Percentiles rank a stretch among this genome's conserved stretches.
These are phyloP conservation scores for Tachina grossa DNA, from an alignment of 2,888 invertebrate species.

Conservation along the genomic window DNA sequence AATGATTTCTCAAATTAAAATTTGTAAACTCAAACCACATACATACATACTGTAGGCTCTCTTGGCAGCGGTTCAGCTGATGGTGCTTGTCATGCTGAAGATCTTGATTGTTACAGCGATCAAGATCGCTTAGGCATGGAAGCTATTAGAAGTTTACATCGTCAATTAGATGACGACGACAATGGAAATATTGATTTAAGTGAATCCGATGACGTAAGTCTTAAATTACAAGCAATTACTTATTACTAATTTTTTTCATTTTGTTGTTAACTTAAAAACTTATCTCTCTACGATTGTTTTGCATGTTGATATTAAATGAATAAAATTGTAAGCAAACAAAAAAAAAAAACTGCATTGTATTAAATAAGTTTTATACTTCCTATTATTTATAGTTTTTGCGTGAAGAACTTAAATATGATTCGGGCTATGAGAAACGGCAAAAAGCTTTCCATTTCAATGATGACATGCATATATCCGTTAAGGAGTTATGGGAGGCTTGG, in stretches of 20 bases:
- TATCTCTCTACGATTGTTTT: slow-evolving; percentile 27
- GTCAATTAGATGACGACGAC: slow-evolving; percentile 98
- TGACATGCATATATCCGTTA: slow-evolving; percentile 98
- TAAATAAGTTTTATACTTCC: slow-evolving; percentile 39
- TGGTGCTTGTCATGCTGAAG: slow-evolving; percentile 84
- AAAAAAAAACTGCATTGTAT: not conserved
- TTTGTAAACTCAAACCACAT: too few species aligned
- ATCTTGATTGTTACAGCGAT: slow-evolving; percentile 88
- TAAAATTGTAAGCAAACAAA: not conserved
- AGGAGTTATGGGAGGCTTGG: slow-evolving; percentile 99
- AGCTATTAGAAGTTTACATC: slow-evolving; percentile 95
- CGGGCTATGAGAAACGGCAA: slow-evolving; percentile 95
- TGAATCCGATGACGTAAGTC: slow-evolving; percentile 97
- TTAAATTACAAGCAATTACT: not conserved
- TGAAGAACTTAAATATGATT: slow-evolving; percentile 97
- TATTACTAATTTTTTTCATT: slow-evolving; percentile 27
- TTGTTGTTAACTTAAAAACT: slow-evolving; percentile 1
- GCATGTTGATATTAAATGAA: slow-evolving; percentile 26
- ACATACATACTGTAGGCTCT: slow-evolving; percentile 75
- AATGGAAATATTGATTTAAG: slow-evolving; percentile 98
- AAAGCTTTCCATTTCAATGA: slow-evolving; percentile 98
- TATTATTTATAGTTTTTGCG: slow-evolving; percentile 90
- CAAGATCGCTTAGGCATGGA: slow-evolving; percentile 95
- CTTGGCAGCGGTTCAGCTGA: slow-evolving; percentile 80
- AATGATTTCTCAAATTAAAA: too few species aligned